phyloP scores from a whole-genome alignment of 2,888 invertebrate genomes.

The Candidula unifasciata region DNA sequence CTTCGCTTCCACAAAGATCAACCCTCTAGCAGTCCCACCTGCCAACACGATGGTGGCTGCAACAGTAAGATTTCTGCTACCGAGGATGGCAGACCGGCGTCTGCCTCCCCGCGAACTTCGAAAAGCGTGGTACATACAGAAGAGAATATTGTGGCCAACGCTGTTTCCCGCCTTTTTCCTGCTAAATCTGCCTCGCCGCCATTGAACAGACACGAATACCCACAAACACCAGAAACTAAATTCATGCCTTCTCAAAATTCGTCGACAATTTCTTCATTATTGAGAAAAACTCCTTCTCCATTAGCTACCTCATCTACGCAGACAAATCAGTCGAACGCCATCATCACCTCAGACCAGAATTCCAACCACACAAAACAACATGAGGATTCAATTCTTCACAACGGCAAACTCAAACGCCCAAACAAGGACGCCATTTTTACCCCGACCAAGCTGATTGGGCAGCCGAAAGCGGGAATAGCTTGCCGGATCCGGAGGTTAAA shows the following conservation, averaged over 20 bases:
- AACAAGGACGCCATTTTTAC: slow-evolving; percentile 49
- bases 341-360: background rate
- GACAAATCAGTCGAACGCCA: background rate
- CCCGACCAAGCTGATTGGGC: slow-evolving; percentile 58
- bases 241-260: background rate
- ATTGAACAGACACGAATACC: slow-evolving; percentile 19
- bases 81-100: slow-evolving; percentile 9
- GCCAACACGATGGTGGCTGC: background rate
- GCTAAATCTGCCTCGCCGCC: slow-evolving; percentile 8
- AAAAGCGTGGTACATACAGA: slow-evolving; percentile 27
- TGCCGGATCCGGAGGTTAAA: slow-evolving; percentile 68
- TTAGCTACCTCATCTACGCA: slow-evolving; percentile 22
- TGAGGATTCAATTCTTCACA: slow-evolving; percentile 40
- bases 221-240: background rate
- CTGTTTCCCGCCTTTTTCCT: slow-evolving; percentile 31
- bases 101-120: background rate
- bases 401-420: slow-evolving; percentile 45
- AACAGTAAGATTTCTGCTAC: background rate
- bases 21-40: slow-evolving; percentile 42
- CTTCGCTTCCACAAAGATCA: slow-evolving; percentile 72
- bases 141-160: slow-evolving; percentile 19
- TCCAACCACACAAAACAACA: slow-evolving; percentile 25
- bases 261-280: background rate
- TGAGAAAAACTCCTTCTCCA: background rate
- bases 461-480: slow-evolving; percentile 70